phyloP scores from a whole-genome alignment of 2,113 vertebrate genomes.

The Antidorcas marsupialis region DNA sequence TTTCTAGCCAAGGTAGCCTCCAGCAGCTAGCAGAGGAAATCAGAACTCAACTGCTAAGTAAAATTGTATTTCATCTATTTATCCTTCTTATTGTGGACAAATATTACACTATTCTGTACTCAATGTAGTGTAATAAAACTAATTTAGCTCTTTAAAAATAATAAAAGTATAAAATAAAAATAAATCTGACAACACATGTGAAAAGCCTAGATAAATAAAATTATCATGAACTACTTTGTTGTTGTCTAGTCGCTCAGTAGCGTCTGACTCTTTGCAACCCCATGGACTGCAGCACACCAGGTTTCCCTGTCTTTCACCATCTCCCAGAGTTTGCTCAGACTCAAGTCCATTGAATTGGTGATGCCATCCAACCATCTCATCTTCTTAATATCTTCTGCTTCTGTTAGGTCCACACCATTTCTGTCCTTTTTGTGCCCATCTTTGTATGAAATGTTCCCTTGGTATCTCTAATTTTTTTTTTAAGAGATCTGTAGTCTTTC shows the following conservation, averaged over 20 bases:
- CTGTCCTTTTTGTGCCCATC: background rate
- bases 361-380: background rate
- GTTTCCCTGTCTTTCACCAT: background rate
- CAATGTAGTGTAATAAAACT: background rate
- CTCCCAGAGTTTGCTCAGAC: background rate
- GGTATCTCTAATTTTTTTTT: background rate
- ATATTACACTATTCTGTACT: background rate
- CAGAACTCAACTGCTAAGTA: background rate
- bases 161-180: background rate
- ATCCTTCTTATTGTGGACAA: background rate
- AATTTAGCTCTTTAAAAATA: background rate
- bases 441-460: background rate
- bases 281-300: background rate
- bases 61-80: background rate
- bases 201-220: background rate
- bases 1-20: background rate
- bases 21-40: background rate
- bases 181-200: background rate
- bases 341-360: background rate
- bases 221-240: background rate
- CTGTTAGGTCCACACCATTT: background rate
- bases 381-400: background rate
- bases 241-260: background rate
- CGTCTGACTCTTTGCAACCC: background rate
- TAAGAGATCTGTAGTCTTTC: background rate